A percentile compares a stretch with the other conserved stretches of the same genome.
Conservation (phyloP, 2,113 vertebrate genomes). For the Panthera leo region DNA sequence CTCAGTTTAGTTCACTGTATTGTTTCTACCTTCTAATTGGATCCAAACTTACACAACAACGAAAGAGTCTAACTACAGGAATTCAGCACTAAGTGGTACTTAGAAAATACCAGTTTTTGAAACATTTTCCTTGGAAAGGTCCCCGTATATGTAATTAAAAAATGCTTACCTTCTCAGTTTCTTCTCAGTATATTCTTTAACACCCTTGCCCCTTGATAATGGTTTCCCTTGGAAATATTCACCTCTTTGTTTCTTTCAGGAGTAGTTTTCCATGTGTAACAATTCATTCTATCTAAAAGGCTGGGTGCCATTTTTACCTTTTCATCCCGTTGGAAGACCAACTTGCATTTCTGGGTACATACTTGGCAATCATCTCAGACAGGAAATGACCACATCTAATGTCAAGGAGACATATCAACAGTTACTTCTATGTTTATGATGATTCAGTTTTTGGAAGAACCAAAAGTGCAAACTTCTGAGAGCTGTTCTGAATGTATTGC, state of each 20-base stretch:
- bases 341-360: neutral
- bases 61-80: neutral
- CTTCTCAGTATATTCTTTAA: neutral
- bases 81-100: neutral
- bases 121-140: neutral
- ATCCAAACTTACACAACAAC: neutral
- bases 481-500: neutral
- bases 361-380: neutral
- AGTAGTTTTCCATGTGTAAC: neutral
- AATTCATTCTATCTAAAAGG: neutral
- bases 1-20: neutral
- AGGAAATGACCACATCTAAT: neutral
- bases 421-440: neutral
- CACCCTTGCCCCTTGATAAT: neutral
- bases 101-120: neutral
- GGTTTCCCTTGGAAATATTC: neutral
- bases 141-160: neutral
- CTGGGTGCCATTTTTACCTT: neutral
- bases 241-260: neutral
- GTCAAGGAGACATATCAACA: neutral
- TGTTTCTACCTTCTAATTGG: neutral
- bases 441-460: neutral
- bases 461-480: neutral
- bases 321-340: neutral
- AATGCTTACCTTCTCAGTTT: neutral